Conservation (phyloP, 2,888 invertebrate species). For the Diaphora mendica region DNA sequence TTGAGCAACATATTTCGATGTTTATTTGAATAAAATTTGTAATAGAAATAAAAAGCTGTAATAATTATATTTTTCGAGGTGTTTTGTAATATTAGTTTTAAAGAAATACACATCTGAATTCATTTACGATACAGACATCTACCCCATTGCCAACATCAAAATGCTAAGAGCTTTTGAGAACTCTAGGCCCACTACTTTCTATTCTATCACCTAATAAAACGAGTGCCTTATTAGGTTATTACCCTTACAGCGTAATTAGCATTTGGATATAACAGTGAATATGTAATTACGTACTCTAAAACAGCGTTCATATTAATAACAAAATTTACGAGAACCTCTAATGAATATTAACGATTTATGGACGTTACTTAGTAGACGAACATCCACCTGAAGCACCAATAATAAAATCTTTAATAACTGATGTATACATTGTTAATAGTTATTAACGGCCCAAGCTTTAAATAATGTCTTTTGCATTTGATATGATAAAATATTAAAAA, state of each 20-base stretch:
- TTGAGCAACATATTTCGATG: too few relatives aligned
- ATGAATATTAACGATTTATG: conserved; percentile 16
- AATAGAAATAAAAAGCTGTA: too few relatives aligned
- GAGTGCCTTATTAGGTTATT: background rate
- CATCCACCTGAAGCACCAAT: background rate
- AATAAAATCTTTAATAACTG: conserved; percentile 8
- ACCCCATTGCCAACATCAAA: background rate
- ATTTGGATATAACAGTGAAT: background rate
- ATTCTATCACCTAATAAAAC: background rate
- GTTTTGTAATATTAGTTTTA: too few relatives aligned
- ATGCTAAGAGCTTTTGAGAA: background rate
- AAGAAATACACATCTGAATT: too few relatives aligned
- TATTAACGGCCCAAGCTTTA: background rate
- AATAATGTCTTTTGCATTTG: background rate
- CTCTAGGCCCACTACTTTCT: background rate
- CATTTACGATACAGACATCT: too few relatives aligned
- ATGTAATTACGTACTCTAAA: conserved; percentile 4
- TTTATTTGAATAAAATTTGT: too few relatives aligned
- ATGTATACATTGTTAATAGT: conserved; percentile 11
- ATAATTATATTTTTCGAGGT: too few relatives aligned
- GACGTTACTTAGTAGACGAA: conserved; percentile 9
- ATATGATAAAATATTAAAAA: background rate
- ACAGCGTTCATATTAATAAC: conserved; percentile 15
- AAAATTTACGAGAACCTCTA: conserved; percentile 23
- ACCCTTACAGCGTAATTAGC: background rate